phyloP scores from a whole-genome alignment of 1,140 invertebrate species.

The Bombus cullumanus region DNA sequence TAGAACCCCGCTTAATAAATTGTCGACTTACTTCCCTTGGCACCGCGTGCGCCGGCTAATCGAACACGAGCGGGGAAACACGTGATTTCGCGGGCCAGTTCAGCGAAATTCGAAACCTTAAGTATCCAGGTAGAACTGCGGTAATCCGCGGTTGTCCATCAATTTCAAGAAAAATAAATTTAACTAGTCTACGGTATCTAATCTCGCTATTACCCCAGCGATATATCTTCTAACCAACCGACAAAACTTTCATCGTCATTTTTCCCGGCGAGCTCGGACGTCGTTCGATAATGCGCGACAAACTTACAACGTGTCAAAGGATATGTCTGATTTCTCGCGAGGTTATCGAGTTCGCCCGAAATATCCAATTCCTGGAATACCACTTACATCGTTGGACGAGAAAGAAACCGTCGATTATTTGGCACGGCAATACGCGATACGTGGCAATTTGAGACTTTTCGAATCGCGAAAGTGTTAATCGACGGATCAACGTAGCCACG shows the following conservation, averaged over 20 bases:
- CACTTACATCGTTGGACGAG: not conserved
- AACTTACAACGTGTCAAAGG: not conserved
- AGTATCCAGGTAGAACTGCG: not conserved
- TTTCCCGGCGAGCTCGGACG: no score
- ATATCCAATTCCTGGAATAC: not conserved
- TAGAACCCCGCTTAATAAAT: slow-evolving; percentile 34
- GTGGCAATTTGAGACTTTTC: not conserved
- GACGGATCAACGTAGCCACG: not conserved
- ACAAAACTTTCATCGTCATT: no score
- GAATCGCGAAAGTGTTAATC: slow-evolving; percentile 18
- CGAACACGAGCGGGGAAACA: not conserved
- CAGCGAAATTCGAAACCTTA: slow-evolving; percentile 25
- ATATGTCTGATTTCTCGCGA: not conserved
- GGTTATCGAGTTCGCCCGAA: not conserved
- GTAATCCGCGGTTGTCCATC: no score
- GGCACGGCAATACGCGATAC: not conserved
- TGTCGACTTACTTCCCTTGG: slow-evolving; percentile 9
- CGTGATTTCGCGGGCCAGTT: slow-evolving; percentile 14
- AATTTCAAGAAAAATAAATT: not conserved
- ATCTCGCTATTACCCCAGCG: no score
- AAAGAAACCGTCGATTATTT: not conserved
- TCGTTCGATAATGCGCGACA: not conserved
- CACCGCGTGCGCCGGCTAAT: not conserved
- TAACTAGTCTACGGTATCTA: not conserved
- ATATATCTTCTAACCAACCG: no score